Conservation (phyloP, 2,888 invertebrate species). For the Hybos culiciformis region DNA sequence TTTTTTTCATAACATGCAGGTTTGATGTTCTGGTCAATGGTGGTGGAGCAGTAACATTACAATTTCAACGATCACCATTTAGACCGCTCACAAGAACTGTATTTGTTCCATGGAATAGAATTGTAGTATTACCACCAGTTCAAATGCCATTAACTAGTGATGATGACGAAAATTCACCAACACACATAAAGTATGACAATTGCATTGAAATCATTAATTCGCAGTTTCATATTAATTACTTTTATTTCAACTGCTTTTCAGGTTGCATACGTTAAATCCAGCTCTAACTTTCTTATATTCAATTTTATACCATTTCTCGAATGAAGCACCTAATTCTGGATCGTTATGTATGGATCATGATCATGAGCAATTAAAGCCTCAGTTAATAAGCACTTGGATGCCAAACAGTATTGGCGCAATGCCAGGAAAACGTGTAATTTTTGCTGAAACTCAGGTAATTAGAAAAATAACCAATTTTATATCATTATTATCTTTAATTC, state of each 20-base stretch:
- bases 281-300: slow-evolving; percentile 35
- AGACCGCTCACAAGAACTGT: slow-evolving; percentile 75
- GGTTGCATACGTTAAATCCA: slow-evolving; percentile 33
- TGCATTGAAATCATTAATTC: not conserved
- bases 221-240: not conserved
- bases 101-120: slow-evolving; percentile 93
- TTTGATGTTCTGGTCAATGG: slow-evolving; percentile 99
- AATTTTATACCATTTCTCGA: slow-evolving; percentile 33
- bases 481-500: not conserved
- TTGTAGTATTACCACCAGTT: slow-evolving; percentile 81
- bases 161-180: slow-evolving; percentile 38
- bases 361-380: slow-evolving; percentile 69
- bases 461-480: not conserved
- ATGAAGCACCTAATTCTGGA: slow-evolving; percentile 38
- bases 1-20: slow-evolving; percentile 40
- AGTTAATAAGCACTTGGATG: slow-evolving; percentile 81
- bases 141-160: slow-evolving; percentile 76
- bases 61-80: slow-evolving; percentile 93
- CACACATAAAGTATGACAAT: slow-evolving; percentile 31
- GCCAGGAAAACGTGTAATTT: slow-evolving; percentile 67
- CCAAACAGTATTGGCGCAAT: slow-evolving; percentile 78
- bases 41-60: slow-evolving; percentile 90
- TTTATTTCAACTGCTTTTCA: slow-evolving; percentile 11
- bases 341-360: slow-evolving; percentile 73
- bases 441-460: slow-evolving; percentile 78